These are phyloP conservation scores for Epinephelus cyanopodus DNA, from an alignment of 2,113 vertebrate species.

Conservation along the genomic window DNA sequence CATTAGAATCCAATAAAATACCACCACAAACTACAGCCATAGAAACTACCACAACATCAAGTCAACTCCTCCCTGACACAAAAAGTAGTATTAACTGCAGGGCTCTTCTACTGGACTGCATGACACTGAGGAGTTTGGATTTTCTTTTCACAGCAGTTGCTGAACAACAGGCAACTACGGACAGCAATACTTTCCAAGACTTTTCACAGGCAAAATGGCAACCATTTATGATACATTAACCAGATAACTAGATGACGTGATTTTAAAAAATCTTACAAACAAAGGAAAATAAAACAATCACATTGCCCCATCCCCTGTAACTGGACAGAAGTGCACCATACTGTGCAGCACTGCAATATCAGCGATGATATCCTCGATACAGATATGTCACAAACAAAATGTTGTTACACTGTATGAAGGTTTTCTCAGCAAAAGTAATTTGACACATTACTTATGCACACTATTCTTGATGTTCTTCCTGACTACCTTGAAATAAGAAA, in stretches of 20 bases:
- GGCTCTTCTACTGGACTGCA: neutral
- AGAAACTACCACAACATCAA: neutral
- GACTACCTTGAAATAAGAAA: neutral
- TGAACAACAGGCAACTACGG: neutral
- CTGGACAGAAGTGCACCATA: neutral
- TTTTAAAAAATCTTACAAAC: neutral
- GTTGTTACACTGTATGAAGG: neutral
- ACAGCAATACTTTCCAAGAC: neutral
- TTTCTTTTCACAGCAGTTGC: neutral
- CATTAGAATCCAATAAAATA: neutral
- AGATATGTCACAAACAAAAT: neutral
- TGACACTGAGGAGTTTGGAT: neutral
- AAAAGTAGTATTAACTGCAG: neutral
- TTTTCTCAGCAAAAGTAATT: neutral
- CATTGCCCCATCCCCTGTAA: neutral
- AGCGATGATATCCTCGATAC: neutral
- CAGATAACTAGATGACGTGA: neutral
- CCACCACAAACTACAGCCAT: neutral
- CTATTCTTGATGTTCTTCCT: neutral
- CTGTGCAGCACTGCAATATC: neutral
- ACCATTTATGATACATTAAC: neutral
- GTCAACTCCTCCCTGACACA: neutral
- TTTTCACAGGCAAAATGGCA: neutral
- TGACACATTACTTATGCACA: neutral
- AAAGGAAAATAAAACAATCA: neutral